Percentiles rank a stretch among this genome's conserved stretches.
Evolutionary conservation across 1,140 invertebrate species (phyloP).

Genomic region (Bombus difficillimus): DNA sequence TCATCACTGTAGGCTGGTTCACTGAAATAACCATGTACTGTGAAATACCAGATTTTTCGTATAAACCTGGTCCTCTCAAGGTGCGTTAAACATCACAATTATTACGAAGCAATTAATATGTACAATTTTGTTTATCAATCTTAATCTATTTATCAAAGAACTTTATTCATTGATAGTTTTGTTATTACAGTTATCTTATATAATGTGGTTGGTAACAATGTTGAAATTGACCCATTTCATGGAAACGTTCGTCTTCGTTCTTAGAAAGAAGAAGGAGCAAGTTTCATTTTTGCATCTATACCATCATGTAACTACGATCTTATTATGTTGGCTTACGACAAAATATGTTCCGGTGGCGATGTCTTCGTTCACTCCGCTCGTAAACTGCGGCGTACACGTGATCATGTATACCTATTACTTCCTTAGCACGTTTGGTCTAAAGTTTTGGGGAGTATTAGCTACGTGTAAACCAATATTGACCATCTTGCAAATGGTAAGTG

Average conservation of each 20-base stretch:
- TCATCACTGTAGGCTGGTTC: constrained; percentile 64
- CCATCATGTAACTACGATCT: constrained; percentile 86
- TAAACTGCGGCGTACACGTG: constrained; percentile 73
- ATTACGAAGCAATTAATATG: no score
- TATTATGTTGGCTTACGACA: constrained; percentile 76
- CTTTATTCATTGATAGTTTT: neutral
- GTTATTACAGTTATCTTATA: neutral
- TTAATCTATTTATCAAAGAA: no score
- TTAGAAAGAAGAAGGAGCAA: constrained; percentile 88
- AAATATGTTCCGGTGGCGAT: constrained; percentile 61
- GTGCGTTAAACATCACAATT: constrained; percentile 7
- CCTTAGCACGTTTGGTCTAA: constrained; percentile 68
- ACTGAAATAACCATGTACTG: constrained; percentile 67
- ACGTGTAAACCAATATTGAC: constrained; percentile 69
- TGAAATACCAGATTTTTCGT: constrained; percentile 41
- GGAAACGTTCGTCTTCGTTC: constrained; percentile 85
- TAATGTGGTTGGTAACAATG: constrained; percentile 29
- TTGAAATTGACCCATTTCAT: constrained; percentile 76
- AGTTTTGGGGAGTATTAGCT: constrained; percentile 59
- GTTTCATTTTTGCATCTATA: constrained; percentile 88
- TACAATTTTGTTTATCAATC: no score
- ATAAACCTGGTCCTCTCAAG: neutral
- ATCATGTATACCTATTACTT: constrained; percentile 79
- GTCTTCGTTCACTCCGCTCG: constrained; percentile 54
- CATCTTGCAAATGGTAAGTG: constrained; percentile 70